A percentile compares a stretch with the other conserved stretches of the same genome.
Conservation (phyloP, 2,797 vertebrate genomes). For the Merluccius polli region DNA sequence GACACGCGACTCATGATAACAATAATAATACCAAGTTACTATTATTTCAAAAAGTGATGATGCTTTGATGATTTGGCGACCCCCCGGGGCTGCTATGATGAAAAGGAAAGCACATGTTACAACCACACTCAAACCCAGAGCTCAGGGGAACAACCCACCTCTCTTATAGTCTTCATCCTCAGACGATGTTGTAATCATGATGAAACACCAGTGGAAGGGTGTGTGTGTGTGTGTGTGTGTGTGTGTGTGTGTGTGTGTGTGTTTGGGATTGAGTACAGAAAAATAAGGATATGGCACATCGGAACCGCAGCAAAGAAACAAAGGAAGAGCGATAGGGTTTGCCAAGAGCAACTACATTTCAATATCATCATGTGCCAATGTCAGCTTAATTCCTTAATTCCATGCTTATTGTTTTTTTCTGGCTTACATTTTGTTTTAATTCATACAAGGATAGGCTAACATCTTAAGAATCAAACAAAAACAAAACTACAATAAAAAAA, state of each 20-base stretch:
- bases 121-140: slow-evolving; percentile 19
- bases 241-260: background rate
- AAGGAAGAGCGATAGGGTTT: background rate
- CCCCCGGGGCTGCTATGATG: slow-evolving; percentile 29
- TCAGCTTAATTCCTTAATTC: background rate
- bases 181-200: slow-evolving; percentile 29
- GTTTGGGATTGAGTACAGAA: background rate
- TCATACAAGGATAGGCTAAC: background rate
- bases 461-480: background rate
- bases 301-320: background rate
- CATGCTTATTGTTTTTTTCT: background rate
- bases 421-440: background rate
- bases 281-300: background rate
- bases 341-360: background rate
- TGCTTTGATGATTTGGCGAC: slow-evolving; percentile 9
- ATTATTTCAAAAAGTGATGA: background rate
- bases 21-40: background rate
- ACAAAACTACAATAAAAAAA: background rate
- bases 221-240: background rate
- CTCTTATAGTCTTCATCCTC: slow-evolving; percentile 11
- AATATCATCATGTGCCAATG: background rate
- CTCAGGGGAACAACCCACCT: slow-evolving; percentile 6
- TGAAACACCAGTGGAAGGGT: slow-evolving; percentile 35
- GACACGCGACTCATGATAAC: background rate
- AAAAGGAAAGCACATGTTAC: slow-evolving; percentile 20